Conservation (phyloP, 2,888 invertebrate species). For the Cyclophora punctaria region DNA sequence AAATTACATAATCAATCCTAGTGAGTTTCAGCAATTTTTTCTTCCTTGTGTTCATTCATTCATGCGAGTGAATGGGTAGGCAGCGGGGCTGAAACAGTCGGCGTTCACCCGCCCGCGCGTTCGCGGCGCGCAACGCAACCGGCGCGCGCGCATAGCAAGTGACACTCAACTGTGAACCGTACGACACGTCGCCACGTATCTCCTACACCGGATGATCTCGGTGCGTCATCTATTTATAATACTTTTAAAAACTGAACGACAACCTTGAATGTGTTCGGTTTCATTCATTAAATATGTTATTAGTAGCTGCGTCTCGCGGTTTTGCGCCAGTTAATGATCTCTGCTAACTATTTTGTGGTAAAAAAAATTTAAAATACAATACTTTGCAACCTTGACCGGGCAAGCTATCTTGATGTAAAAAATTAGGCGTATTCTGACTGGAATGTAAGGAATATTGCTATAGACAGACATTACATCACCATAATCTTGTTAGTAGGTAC, state of each 20-base stretch:
- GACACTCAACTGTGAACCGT: conserved; percentile 16
- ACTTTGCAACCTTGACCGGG: too few species aligned
- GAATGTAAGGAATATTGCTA: too few species aligned
- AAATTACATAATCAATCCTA: conserved; percentile 15
- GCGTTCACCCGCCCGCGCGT: conserved; percentile 56
- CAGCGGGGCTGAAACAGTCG: conserved; percentile 48
- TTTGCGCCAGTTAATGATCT: too few species aligned
- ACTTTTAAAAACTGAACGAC: conserved; percentile 32
- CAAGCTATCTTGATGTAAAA: too few species aligned
- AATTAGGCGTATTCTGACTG: too few species aligned
- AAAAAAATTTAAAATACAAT: too few species aligned
- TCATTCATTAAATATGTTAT: conserved; percentile 40
- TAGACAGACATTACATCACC: too few species aligned
- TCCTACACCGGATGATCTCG: conserved; percentile 44
- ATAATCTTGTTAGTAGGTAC: conserved; percentile 17
- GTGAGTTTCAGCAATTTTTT: conserved; percentile 51
- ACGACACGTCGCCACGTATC: conserved; percentile 28
- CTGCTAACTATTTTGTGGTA: too few species aligned
- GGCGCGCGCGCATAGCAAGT: conserved; percentile 33
- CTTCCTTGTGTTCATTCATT: conserved; percentile 67
- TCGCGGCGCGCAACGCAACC: conserved; percentile 46
- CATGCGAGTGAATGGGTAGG: conserved; percentile 57
- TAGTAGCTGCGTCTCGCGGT: too few species aligned
- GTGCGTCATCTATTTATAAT: conserved; percentile 57
- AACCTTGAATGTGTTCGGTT: conserved; percentile 49